Evolutionary conservation across 2,113 vertebrate genomes (phyloP).

Genomic region (Galemys pyrenaicus): DNA sequence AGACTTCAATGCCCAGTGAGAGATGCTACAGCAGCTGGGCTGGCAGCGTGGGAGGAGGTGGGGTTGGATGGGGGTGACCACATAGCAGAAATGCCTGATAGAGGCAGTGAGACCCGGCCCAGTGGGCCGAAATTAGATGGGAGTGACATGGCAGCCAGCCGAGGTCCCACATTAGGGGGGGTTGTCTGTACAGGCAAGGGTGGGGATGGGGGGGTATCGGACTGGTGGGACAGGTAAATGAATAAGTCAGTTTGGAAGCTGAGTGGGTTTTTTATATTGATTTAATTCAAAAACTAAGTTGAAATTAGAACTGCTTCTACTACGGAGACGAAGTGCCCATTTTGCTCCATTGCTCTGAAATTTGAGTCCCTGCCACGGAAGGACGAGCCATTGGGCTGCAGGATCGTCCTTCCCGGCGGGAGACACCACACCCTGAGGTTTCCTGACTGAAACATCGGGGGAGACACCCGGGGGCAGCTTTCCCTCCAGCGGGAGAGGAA

Average conservation of each 20-base stretch:
- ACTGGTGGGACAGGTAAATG: neutral
- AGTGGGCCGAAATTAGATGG: neutral
- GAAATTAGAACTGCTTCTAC: constrained; percentile 17
- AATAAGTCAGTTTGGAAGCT: neutral
- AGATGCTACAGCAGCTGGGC: neutral
- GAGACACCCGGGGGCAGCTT: neutral
- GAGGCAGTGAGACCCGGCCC: neutral
- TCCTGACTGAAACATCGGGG: constrained; percentile 66
- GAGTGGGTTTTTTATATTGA: constrained; percentile 1
- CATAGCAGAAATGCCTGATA: neutral
- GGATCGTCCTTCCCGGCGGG: neutral
- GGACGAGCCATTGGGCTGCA: neutral
- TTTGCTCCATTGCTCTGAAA: constrained; percentile 29
- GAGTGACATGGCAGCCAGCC: neutral
- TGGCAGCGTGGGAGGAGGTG: too few species aligned
- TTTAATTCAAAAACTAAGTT: constrained; percentile 1
- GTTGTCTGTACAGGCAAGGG: neutral
- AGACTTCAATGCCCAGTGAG: neutral
- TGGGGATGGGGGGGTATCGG: neutral
- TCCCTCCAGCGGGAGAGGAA: constrained; percentile 61
- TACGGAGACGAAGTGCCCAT: neutral
- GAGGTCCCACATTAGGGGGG: neutral
- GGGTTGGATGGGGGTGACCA: neutral
- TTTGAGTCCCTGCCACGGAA: neutral
- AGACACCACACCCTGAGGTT: constrained; percentile 21